Percentiles rank a stretch among this genome's conserved stretches.
phyloP scores from a whole-genome alignment of 2,113 vertebrate genomes.

The Tragelaphus strepsiceros region DNA sequence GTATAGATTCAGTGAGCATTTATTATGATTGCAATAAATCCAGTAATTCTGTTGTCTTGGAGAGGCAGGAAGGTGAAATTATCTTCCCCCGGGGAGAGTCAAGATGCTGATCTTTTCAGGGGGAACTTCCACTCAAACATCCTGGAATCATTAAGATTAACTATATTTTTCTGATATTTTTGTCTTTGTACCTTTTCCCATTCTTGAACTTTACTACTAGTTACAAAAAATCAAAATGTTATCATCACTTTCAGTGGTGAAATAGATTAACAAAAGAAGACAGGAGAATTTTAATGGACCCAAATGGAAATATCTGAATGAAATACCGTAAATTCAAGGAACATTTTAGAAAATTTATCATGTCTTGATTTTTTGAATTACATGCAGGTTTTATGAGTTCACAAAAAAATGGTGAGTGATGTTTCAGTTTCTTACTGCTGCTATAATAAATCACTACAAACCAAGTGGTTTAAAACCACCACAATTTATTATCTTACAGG shows the following conservation, averaged over 20 bases:
- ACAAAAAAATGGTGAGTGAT: background rate
- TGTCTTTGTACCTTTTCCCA: background rate
- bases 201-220: background rate
- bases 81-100: background rate
- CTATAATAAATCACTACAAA: background rate
- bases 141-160: background rate
- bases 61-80: background rate
- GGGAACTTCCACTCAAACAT: background rate
- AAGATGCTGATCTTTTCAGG: background rate
- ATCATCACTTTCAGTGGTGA: background rate
- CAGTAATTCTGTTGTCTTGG: background rate
- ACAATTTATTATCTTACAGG: background rate
- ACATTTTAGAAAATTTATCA: background rate
- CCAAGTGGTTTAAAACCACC: background rate
- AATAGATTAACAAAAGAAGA: background rate
- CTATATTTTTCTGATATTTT: background rate
- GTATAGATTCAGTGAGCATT: background rate
- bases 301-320: background rate
- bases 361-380: background rate
- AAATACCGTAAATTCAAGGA: background rate
- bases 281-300: background rate
- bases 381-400: background rate
- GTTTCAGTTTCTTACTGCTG: background rate
- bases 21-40: slow-evolving; percentile 5
- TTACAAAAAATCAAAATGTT: background rate